These are phyloP conservation scores for Nephrotoma guestfalica DNA, from an alignment of 2,888 invertebrate genomes.

Conservation along the genomic window DNA sequence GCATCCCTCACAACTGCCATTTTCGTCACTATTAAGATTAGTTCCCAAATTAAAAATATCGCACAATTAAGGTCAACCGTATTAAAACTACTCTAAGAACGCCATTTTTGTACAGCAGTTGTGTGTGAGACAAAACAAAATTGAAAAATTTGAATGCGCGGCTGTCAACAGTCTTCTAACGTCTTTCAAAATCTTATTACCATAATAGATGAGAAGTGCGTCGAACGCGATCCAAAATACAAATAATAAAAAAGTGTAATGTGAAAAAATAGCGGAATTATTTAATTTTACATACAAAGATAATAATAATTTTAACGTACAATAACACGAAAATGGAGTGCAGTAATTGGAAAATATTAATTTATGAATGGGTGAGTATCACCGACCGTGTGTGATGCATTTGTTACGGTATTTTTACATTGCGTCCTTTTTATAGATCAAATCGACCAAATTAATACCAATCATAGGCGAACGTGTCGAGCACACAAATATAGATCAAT, in stretches of 20 bases:
- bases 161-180: not conserved
- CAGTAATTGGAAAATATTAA: not conserved
- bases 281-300: not conserved
- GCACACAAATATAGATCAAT: constrained; percentile 24
- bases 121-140: not conserved
- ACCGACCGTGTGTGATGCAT: not conserved
- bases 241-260: not conserved
- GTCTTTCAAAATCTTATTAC: not conserved
- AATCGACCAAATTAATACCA: not conserved
- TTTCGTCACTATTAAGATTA: not conserved
- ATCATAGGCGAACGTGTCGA: constrained; percentile 17
- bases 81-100: not conserved
- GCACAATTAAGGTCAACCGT: no score
- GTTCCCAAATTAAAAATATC: not conserved
- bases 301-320: not conserved
- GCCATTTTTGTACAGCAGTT: not conserved
- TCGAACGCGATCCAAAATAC: not conserved
- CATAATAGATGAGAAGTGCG: not conserved
- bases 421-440: not conserved
- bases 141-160: not conserved
- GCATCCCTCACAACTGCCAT: no score
- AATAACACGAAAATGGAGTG: not conserved
- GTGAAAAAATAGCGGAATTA: not conserved
- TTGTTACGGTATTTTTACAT: not conserved
- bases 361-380: not conserved